phyloP scores from a whole-genome alignment of 64 coral and sea anemone genomes.

The Stichodactyla helianthus region DNA sequence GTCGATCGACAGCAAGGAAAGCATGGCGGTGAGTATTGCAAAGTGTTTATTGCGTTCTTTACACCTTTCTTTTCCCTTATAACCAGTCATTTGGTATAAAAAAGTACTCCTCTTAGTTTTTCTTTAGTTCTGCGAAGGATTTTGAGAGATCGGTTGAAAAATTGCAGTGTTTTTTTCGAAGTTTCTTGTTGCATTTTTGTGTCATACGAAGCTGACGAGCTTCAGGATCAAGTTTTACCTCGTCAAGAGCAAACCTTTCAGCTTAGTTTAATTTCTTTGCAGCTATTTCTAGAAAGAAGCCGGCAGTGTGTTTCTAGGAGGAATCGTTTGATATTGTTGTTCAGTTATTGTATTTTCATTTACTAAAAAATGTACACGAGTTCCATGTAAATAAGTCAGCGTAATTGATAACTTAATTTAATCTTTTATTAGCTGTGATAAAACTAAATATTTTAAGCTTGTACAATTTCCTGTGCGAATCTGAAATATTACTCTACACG shows the following conservation, averaged over 20 bases:
- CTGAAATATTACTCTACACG: too few relatives aligned
- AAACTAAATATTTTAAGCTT: background rate
- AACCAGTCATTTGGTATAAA: background rate
- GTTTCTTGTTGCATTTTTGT: background rate
- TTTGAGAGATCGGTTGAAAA: background rate
- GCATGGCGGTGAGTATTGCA: background rate
- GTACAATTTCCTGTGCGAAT: too few relatives aligned
- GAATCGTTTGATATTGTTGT: background rate
- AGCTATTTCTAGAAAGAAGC: background rate
- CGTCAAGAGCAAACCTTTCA: background rate
- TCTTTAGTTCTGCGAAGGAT: background rate
- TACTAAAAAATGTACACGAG: background rate
- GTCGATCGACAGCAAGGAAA: constrained; percentile 24
- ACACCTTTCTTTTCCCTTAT: background rate
- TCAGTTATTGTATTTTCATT: background rate
- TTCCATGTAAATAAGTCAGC: background rate
- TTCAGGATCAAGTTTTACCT: background rate
- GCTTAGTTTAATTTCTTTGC: background rate
- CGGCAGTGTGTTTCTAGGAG: background rate
- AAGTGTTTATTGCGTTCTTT: background rate
- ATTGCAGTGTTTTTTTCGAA: background rate
- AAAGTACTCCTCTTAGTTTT: background rate
- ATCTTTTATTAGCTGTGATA: background rate
- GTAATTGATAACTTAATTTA: background rate
- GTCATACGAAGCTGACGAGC: background rate